phyloP scores from a whole-genome alignment of 2,888 invertebrate species.

The Allolobophora icterica region DNA sequence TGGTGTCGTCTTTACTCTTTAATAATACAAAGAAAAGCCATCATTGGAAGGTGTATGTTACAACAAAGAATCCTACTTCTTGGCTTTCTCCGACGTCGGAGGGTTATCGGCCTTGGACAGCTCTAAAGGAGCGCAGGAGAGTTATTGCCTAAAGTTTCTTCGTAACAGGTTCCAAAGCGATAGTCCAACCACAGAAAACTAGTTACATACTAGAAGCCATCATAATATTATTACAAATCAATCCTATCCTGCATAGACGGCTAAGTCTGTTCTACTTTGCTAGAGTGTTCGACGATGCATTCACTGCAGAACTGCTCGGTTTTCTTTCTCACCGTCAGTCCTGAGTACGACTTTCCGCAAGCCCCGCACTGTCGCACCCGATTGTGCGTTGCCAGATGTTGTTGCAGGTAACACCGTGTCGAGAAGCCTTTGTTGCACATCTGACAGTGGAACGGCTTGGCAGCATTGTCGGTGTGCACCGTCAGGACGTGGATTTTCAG shows the following conservation, averaged over 20 bases:
- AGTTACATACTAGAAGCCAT: no score
- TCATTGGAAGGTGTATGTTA: no score
- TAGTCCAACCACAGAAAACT: not conserved
- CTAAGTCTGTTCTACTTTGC: not conserved
- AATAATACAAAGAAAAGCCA: no score
- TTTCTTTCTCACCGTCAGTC: not conserved
- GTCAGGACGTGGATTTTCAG: conserved; percentile 30
- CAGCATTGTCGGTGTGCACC: conserved; percentile 24
- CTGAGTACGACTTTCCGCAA: not conserved
- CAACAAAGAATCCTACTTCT: no score
- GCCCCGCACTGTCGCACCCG: conserved; percentile 1
- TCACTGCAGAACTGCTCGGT: not conserved
- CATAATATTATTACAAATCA: not conserved
- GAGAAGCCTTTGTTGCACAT: conserved; percentile 14
- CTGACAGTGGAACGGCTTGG: conserved; percentile 22
- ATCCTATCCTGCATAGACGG: not conserved
- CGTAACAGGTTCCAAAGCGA: not conserved
- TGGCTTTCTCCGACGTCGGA: no score
- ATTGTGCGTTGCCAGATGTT: conserved; percentile 24
- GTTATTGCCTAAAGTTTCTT: no score
- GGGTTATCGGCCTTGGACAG: no score
- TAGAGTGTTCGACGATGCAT: not conserved
- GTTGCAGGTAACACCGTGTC: not conserved
- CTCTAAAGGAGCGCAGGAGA: no score
- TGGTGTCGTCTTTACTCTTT: no score